phyloP scores from a whole-genome alignment of 35 echinoderm and acorn worm species.

The Amphiura filiformis region DNA sequence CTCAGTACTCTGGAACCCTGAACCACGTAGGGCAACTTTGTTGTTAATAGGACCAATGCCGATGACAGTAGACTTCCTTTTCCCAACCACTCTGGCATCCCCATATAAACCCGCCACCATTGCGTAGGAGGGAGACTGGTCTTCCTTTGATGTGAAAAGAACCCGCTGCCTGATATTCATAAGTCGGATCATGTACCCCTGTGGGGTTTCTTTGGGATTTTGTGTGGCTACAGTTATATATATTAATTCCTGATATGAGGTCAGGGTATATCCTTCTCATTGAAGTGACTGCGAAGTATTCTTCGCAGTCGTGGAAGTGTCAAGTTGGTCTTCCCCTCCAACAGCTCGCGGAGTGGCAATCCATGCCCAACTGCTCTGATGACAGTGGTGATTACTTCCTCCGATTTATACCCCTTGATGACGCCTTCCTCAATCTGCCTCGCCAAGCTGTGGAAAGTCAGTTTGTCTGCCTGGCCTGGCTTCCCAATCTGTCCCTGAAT shows the following conservation, averaged over 20 bases:
- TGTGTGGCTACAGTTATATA: not conserved
- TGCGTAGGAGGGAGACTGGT: constrained; percentile 24
- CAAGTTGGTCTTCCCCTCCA: not conserved
- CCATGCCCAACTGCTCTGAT: not conserved
- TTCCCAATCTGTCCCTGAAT: constrained; percentile 16
- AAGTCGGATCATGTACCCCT: not conserved
- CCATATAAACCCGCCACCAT: too few relatives aligned
- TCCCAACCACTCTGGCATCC: too few relatives aligned
- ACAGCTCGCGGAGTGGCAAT: not conserved
- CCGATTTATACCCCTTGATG: not conserved
- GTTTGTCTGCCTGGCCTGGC: constrained; percentile 19
- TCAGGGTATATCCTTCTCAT: not conserved
- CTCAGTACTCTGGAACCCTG: too few relatives aligned
- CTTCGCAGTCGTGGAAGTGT: too few relatives aligned
- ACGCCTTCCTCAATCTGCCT: not conserved
- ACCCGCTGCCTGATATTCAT: constrained; percentile 5
- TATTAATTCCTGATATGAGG: not conserved
- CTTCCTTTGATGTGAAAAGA: constrained; percentile 16
- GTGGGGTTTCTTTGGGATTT: not conserved
- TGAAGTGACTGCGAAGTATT: too few relatives aligned
- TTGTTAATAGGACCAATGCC: too few relatives aligned
- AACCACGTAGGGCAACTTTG: too few relatives aligned
- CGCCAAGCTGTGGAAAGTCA: constrained; percentile 3
- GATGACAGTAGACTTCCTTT: too few relatives aligned
- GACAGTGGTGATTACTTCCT: not conserved